Percentiles rank a stretch among this genome's conserved stretches.
phyloP scores from a whole-genome alignment of 1,140 invertebrate genomes.

The Rhynchophorus ferrugineus region DNA sequence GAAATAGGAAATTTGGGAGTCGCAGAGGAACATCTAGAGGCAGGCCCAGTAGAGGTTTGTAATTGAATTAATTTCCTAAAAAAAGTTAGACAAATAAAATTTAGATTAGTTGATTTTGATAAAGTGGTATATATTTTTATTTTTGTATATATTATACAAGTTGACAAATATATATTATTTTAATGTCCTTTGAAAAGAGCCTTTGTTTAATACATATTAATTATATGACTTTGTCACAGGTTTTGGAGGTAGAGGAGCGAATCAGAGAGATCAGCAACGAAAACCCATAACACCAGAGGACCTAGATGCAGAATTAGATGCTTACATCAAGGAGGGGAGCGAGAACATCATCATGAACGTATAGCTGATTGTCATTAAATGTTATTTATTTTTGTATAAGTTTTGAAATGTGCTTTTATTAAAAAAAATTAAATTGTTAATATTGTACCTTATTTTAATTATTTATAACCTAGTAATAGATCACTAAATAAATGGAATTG shows the following conservation, averaged over 20 bases:
- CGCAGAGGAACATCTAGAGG: conserved; percentile 25
- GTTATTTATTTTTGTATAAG: too few relatives aligned
- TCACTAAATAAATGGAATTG: too few relatives aligned
- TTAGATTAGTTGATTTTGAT: not conserved
- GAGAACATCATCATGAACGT: too few relatives aligned
- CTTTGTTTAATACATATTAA: too few relatives aligned
- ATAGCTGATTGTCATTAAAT: too few relatives aligned
- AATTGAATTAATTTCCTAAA: not conserved
- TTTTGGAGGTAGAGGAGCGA: conserved; percentile 48
- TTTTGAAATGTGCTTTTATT: too few relatives aligned
- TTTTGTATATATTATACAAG: too few relatives aligned
- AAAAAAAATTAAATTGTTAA: too few relatives aligned
- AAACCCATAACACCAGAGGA: conserved; percentile 79
- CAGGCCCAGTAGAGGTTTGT: conserved; percentile 28
- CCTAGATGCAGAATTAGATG: conserved; percentile 88
- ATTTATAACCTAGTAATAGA: too few relatives aligned
- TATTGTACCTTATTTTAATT: too few relatives aligned
- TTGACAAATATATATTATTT: too few relatives aligned
- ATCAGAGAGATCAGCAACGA: conserved; percentile 44
- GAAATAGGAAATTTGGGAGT: conserved; percentile 28
- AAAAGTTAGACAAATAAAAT: not conserved
- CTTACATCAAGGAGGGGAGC: conserved; percentile 86
- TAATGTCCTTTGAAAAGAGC: too few relatives aligned
- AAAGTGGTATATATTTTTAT: not conserved
- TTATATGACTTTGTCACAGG: conserved; percentile 26